Conservation (phyloP, 1,140 invertebrate genomes). For the Euschistus heros region DNA sequence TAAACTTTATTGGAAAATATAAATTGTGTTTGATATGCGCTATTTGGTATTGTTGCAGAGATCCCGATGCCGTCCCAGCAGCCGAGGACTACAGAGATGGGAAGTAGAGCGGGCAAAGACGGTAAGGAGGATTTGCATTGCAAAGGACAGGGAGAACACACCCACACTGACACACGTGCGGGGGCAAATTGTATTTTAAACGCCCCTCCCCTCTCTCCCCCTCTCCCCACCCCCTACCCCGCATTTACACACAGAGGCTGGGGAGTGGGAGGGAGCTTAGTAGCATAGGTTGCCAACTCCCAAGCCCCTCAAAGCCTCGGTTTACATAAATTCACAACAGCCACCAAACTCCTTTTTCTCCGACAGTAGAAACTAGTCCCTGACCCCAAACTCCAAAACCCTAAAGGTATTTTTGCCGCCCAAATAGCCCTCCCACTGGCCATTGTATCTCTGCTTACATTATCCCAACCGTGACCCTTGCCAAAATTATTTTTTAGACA, state of each 20-base stretch:
- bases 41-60: conserved; percentile 41
- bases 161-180: background rate
- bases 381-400: too few species aligned
- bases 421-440: too few species aligned
- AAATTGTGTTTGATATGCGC: background rate
- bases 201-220: background rate
- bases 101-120: conserved; percentile 51
- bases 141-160: background rate
- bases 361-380: too few species aligned
- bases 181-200: conserved; percentile 5
- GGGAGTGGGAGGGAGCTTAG: background rate
- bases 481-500: too few species aligned
- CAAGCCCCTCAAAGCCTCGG: too few species aligned
- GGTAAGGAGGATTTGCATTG: conserved; percentile 38
- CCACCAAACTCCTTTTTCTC: too few species aligned
- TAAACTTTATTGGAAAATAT: too few species aligned
- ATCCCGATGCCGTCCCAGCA: conserved; percentile 53
- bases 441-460: too few species aligned
- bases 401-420: too few species aligned
- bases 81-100: conserved; percentile 53
- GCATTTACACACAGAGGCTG: background rate
- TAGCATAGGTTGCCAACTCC: too few species aligned
- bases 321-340: background rate
- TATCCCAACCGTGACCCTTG: too few species aligned
- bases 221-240: background rate